Evolutionary conservation across 2,113 vertebrate species (phyloP).

Genomic region (Rhizomys pruinosus): DNA sequence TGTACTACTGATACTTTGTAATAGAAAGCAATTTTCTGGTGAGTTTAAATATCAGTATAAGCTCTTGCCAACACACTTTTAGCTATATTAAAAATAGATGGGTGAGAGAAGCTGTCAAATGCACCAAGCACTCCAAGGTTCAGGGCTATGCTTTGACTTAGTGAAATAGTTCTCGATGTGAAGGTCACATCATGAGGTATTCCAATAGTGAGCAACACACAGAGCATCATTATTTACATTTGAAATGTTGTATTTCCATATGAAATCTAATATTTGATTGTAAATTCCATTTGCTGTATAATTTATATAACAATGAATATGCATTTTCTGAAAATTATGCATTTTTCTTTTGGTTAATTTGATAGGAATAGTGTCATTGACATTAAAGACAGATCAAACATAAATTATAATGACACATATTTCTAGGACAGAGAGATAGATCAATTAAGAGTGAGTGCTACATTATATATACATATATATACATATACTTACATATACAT

Average conservation of each 20-base stretch:
- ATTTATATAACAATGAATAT: not conserved
- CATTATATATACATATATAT: no score
- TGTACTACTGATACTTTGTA: not conserved
- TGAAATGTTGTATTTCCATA: not conserved
- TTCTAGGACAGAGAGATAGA: not conserved
- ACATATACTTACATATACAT: no score
- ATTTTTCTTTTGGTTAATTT: not conserved
- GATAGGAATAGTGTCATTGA: not conserved
- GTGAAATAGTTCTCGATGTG: not conserved
- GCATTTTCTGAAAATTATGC: not conserved
- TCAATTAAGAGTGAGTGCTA: no score
- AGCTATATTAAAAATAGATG: not conserved
- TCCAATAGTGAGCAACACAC: not conserved
- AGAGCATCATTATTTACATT: not conserved
- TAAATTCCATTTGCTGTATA: not conserved
- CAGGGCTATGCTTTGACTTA: not conserved
- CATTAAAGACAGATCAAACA: not conserved
- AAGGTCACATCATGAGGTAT: not conserved
- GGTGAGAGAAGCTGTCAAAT: not conserved
- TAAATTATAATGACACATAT: not conserved
- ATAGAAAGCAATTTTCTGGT: slow-evolving; percentile 39
- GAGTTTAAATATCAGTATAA: slow-evolving; percentile 37
- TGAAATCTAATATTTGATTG: not conserved
- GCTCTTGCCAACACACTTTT: not conserved
- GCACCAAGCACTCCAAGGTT: not conserved